Evolutionary conservation across 2,113 vertebrate species (phyloP).

Genomic region (Conger conger): DNA sequence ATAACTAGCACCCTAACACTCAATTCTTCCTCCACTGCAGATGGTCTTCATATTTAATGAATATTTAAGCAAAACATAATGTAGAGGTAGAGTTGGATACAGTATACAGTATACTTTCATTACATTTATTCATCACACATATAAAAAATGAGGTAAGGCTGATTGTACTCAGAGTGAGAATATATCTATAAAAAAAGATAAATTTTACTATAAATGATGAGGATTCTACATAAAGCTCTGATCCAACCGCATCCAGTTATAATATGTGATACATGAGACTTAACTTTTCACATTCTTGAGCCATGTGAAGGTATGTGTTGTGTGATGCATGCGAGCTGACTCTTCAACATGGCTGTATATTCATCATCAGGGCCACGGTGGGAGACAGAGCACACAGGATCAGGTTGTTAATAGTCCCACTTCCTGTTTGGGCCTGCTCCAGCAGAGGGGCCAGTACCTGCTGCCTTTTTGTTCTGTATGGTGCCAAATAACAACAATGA

Average conservation of each 20-base stretch:
- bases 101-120: too few species aligned
- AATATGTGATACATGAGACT: background rate
- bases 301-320: conserved; percentile 5
- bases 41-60: too few species aligned
- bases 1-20: too few species aligned
- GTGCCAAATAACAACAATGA: conserved; percentile 37
- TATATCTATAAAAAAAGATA: background rate
- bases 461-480: conserved; percentile 27
- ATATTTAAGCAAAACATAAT: too few species aligned
- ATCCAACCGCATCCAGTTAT: background rate
- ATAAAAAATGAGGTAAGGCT: background rate
- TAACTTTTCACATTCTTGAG: conserved; percentile 22
- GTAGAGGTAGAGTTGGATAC: too few species aligned
- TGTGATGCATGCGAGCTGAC: conserved; percentile 39
- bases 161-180: background rate
- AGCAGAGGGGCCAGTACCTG: conserved; percentile 43
- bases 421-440: conserved; percentile 47
- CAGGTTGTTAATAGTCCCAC: conserved; percentile 45
- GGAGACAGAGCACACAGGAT: conserved; percentile 24
- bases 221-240: conserved; percentile 14
- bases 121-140: background rate
- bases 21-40: too few species aligned
- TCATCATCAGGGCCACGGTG: background rate
- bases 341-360: background rate
- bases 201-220: background rate